phyloP scores from a whole-genome alignment of 2,113 vertebrate genomes.

The Paradisaea rubra region DNA sequence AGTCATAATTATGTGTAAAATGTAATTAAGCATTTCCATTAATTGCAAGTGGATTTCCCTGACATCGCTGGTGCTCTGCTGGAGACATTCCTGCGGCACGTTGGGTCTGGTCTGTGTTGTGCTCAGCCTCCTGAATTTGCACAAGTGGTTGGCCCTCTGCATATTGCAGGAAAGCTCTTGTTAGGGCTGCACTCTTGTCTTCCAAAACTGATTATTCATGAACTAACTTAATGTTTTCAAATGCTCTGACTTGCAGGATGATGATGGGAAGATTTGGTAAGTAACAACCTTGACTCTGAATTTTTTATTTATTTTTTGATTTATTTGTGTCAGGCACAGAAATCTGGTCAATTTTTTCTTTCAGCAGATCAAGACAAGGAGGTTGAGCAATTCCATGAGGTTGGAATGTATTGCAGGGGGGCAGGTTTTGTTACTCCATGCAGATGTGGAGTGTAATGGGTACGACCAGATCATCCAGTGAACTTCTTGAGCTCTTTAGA shows the following conservation, averaged over 20 bases:
- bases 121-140: neutral
- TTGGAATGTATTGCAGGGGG: neutral
- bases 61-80: neutral
- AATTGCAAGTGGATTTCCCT: neutral
- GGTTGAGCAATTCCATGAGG: neutral
- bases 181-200: neutral
- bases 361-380: neutral
- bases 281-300: slow-evolving; percentile 38
- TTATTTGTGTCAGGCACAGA: neutral
- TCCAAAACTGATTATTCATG: neutral
- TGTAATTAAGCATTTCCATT: neutral
- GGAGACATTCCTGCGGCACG: neutral
- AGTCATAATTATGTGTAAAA: neutral
- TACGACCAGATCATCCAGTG: neutral
- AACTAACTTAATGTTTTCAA: neutral
- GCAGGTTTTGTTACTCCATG: neutral
- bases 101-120: neutral
- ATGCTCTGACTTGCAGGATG: slow-evolving; percentile 77
- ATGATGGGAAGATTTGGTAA: slow-evolving; percentile 95
- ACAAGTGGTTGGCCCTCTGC: neutral
- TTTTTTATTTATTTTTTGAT: neutral
- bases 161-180: neutral
- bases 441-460: neutral
- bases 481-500: neutral
- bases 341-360: neutral